phyloP scores from a whole-genome alignment of 2,113 vertebrate genomes.

The Noturus placidus region DNA sequence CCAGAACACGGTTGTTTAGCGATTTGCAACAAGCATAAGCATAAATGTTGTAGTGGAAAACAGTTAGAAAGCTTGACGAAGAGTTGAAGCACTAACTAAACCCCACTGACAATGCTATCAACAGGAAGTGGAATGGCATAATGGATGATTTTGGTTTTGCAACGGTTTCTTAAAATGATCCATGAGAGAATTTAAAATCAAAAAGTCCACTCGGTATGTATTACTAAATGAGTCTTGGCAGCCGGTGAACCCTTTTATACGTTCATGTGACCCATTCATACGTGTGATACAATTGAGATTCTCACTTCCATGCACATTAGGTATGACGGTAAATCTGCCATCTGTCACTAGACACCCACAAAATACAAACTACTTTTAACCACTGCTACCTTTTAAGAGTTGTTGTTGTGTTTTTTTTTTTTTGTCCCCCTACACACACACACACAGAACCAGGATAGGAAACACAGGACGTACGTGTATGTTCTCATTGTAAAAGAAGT shows the following conservation, averaged over 20 bases:
- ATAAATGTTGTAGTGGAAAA: no score
- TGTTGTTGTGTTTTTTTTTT: neutral
- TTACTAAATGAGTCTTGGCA: neutral
- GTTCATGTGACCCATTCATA: neutral
- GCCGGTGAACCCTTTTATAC: neutral
- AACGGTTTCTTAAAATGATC: neutral
- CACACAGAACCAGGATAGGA: slow-evolving; percentile 90
- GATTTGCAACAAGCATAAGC: no score
- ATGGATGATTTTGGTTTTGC: no score
- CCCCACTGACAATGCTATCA: no score
- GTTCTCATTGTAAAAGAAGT: slow-evolving; percentile 95
- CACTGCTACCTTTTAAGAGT: neutral
- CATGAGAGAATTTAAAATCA: neutral
- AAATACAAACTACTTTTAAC: neutral
- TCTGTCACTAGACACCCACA: neutral
- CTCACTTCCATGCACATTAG: neutral
- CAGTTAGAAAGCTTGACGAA: no score
- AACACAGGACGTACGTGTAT: slow-evolving; percentile 97
- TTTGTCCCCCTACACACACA: slow-evolving; percentile 53
- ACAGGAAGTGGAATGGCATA: neutral
- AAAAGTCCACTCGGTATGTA: neutral
- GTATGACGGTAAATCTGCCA: neutral
- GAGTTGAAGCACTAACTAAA: no score
- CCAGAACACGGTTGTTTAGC: no score
- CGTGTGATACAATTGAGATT: neutral